Evolutionary conservation across 2,797 vertebrate genomes (phyloP).

Genomic region (Darevskia nairensis): DNA sequence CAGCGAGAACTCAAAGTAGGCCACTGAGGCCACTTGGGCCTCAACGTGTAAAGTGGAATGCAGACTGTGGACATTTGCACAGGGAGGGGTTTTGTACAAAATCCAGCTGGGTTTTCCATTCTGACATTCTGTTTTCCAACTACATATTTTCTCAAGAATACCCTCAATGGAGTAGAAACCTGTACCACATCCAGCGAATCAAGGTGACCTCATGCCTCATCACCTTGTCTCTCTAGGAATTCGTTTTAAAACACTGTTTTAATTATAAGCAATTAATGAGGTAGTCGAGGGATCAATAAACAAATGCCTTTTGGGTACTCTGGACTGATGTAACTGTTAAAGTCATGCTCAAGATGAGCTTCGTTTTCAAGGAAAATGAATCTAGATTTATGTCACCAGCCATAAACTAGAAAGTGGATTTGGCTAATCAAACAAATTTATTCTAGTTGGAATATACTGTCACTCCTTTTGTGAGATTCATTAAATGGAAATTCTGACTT

Average conservation of each 20-base stretch:
- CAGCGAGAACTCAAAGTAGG: too few relatives aligned
- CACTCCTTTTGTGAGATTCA: slow-evolving; percentile 74
- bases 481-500: slow-evolving; percentile 73
- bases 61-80: background rate
- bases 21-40: too few relatives aligned
- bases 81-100: background rate
- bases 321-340: slow-evolving; percentile 38
- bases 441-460: slow-evolving; percentile 64
- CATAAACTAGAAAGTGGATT: slow-evolving; percentile 65
- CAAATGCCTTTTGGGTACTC: slow-evolving; percentile 48
- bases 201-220: slow-evolving; percentile 11
- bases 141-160: background rate
- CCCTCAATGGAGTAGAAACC: too few relatives aligned
- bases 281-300: slow-evolving; percentile 56
- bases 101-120: background rate
- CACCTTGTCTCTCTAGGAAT: slow-evolving; percentile 51
- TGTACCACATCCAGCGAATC: slow-evolving; percentile 26
- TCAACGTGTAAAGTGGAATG: background rate
- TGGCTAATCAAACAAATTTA: slow-evolving; percentile 70
- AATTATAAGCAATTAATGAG: slow-evolving; percentile 70
- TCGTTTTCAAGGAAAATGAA: slow-evolving; percentile 52
- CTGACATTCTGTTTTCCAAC: background rate
- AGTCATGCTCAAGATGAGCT: slow-evolving; percentile 7
- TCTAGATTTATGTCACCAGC: slow-evolving; percentile 61
- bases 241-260: slow-evolving; percentile 62